phyloP scores from a whole-genome alignment of 2,888 invertebrate species.

The Zygothrica quintamaculata region DNA sequence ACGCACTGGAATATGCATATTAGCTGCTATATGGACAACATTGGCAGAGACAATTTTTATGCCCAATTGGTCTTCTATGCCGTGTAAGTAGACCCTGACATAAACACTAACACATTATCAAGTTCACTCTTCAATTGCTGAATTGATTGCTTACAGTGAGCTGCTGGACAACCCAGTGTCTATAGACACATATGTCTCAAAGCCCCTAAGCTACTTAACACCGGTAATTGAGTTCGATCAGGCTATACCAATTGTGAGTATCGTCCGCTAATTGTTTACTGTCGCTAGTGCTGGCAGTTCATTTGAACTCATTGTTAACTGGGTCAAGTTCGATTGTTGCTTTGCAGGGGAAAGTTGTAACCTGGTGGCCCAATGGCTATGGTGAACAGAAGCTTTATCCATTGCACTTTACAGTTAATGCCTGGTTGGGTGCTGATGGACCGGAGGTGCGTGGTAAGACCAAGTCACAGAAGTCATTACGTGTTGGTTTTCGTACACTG shows the following conservation, averaged over 20 bases:
- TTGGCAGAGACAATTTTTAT: conserved; percentile 75
- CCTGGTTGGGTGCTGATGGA: conserved; percentile 71
- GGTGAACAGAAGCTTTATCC: conserved; percentile 92
- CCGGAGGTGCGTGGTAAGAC: conserved; percentile 73
- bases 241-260: conserved; percentile 80
- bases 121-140: neutral
- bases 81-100: conserved; percentile 73
- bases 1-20: conserved; percentile 85
- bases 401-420: conserved; percentile 86
- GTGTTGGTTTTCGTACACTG: conserved; percentile 94
- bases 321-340: conserved; percentile 46
- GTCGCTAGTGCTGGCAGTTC: no score
- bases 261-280: conserved; percentile 53
- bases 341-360: conserved; percentile 85
- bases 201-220: conserved; percentile 68
- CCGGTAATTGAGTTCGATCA: conserved; percentile 81
- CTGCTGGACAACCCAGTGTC: conserved; percentile 74
- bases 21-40: conserved; percentile 84
- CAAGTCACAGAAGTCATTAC: conserved; percentile 86
- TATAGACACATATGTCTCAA: conserved; percentile 60
- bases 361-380: conserved; percentile 99
- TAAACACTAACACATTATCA: conserved; percentile 6
- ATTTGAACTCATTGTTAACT: conserved; percentile 41
- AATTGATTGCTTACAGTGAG: conserved; percentile 73
- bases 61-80: conserved; percentile 82